phyloP scores from a whole-genome alignment of 2,113 vertebrate species.

The Lanius collurio region DNA sequence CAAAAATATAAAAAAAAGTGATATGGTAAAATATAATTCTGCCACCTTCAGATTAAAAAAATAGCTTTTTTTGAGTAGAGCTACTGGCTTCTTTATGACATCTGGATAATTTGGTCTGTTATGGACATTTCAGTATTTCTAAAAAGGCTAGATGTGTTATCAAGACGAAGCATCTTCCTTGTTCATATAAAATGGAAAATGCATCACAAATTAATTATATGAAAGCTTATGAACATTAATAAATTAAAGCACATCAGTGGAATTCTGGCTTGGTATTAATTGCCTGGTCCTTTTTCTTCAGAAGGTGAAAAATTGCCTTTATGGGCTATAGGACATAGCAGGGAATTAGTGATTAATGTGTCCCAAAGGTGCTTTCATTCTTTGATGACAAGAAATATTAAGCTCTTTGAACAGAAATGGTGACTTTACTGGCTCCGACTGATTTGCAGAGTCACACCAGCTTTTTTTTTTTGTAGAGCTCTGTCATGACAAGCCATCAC shows the following conservation, averaged over 20 bases:
- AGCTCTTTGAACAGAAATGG: not conserved
- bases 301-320: not conserved
- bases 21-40: not conserved
- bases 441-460: not conserved
- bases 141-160: not conserved
- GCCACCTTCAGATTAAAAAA: not conserved
- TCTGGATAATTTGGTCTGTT: not conserved
- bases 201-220: not conserved
- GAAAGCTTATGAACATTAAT: slow-evolving; percentile 7
- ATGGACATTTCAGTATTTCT: slow-evolving; percentile 39
- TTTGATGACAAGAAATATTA: not conserved
- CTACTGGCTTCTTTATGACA: not conserved
- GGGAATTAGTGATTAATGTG: not conserved
- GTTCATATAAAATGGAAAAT: slow-evolving; percentile 42
- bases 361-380: not conserved
- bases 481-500: not conserved
- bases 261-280: not conserved
- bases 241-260: not conserved
- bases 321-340: not conserved
- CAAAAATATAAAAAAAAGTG: not conserved
- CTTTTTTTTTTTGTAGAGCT: not conserved
- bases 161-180: not conserved
- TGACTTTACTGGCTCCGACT: not conserved
- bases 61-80: not conserved
- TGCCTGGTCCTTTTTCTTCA: not conserved